Base-by-base conservation (phyloP, 2,888 invertebrate genomes). In the Lasioglossum vierecki region DNA sequence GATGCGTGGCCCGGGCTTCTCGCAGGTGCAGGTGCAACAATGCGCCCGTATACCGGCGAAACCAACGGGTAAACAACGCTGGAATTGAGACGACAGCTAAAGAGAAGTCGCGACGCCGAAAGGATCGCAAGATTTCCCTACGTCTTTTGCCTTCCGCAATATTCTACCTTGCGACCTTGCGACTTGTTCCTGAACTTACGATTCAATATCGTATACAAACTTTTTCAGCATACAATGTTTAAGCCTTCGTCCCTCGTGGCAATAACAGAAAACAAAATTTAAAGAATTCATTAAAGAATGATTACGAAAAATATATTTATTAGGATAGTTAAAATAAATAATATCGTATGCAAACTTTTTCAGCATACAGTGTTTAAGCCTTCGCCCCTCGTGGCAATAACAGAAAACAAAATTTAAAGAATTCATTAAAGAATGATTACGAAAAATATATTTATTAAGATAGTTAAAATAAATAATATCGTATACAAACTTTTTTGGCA, bases 71-170 rank as follows among this genome's bases (percentile, higher is more conserved):
- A 60, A 70, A 46, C 46, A 53, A 46, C 30, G 13, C 9, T 26
- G 53, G 68, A 73, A 76, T 70, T 71, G 76, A 79, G 79, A 75
- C 70, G 76, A 35, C 66, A 18, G 66, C 35, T 18, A 22, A 68
- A 35, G 18, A 35, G 71, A 75, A 72, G 77, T 76, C 68, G 68
- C 76, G 49, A 46, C 46, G 30, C 4, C 35, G n/a, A 53, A 53
- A 26, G 68, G 68, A 68, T 92, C 90, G 89, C 92, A 88, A 92
- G 91, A 93, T 93, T 92, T 92, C 77, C 85, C 77, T 84, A 90
- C 90, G 91, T 90, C 89, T 90, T 88, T 88, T 85, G 83, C 87
- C 88, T 75, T 63, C 79, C 46, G 63, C 8, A 0, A 26, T 26
- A 15, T 13, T 63, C 26, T 60, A 53, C 22, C 49, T 49, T 22